Evolutionary conservation across 2,797 vertebrate genomes (phyloP), one percentile per base, ranked within the genome.

Genomic region (Carduelis carduelis): DNA sequence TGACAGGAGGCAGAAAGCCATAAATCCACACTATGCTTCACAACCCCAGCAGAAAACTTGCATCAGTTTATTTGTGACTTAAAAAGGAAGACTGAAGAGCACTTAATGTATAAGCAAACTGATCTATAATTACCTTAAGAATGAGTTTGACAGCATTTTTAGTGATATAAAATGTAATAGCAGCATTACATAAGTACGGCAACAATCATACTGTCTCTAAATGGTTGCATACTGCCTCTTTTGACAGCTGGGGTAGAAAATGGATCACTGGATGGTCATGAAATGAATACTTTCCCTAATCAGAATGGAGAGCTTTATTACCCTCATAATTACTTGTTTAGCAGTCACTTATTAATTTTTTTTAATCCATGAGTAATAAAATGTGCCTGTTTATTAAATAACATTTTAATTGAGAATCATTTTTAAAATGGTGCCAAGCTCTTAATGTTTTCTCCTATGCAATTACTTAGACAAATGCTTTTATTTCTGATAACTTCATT

Each of bases 241-340:
- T 88, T 96, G 93, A 97, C 96, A 97, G 95, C 86, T 87, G 66
- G 90, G 88, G 85, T 94, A 75, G 94, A 93, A 95, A 96, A 97
- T 95, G 87, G 95, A 97, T 97, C 93, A 90, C 87, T 94, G 81
- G 70, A 94, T 90, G 82, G 79, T 83, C 87, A 77, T 84, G 83
- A 97, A 97, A 97, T 95, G 57, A 94, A 90, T 95, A 95, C 95
- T 95, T 97, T 94, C 56, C 79, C 87, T 97, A 97, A 97, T 94
- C 83, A 97, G 90, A 97, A 96, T 37, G 77, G 93, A 96, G 91
- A 95, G 94, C 70, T 96, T 97, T 97, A 97, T 97, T 96, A 96
- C 94, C 94, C 95, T 96, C 95, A 93, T 97, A 97, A 98, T 97
- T 97, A 97, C 94, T 96, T 97, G 93, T 96, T 97, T 97, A 97